Conservation (phyloP, 1,140 invertebrate species). For the Cephus cinctus region DNA sequence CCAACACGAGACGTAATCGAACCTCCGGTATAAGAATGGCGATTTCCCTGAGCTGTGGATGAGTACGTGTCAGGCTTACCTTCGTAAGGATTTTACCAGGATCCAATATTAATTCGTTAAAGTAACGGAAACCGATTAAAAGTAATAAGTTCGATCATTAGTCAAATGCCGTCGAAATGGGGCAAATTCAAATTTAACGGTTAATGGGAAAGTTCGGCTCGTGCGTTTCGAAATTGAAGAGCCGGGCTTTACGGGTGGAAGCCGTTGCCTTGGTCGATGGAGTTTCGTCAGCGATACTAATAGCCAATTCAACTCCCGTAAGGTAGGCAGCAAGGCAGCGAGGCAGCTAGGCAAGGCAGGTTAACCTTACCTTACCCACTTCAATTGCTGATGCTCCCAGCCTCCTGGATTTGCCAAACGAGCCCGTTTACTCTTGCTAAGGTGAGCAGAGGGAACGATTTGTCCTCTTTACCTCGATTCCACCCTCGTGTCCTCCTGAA, state of each 20-base stretch:
- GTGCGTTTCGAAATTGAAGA: not conserved
- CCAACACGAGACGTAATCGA: too few species aligned
- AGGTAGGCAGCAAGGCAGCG: too few species aligned
- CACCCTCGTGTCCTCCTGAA: not conserved
- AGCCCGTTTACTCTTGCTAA: constrained; percentile 33
- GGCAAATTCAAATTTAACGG: not conserved
- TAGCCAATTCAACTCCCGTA: constrained; percentile 9
- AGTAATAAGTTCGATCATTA: not conserved
- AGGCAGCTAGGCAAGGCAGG: too few species aligned
- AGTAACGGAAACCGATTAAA: too few species aligned
- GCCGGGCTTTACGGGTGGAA: not conserved
- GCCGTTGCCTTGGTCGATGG: not conserved
- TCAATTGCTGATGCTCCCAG: not conserved
- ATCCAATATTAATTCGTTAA: too few species aligned
- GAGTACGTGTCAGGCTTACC: too few species aligned
- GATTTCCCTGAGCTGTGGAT: too few species aligned
- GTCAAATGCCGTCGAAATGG: not conserved
- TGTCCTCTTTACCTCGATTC: constrained; percentile 22
- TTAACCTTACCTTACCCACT: not conserved
- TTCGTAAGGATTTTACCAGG: too few species aligned
- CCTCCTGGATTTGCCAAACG: constrained; percentile 26
- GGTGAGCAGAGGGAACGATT: constrained; percentile 27
- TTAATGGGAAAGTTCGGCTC: constrained; percentile 6
- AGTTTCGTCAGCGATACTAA: constrained; percentile 3
- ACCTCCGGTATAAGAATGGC: too few species aligned